Percentiles rank a stretch among this genome's conserved stretches.
phyloP scores from a whole-genome alignment of 2,113 vertebrate genomes.

The Leptosomus discolor region DNA sequence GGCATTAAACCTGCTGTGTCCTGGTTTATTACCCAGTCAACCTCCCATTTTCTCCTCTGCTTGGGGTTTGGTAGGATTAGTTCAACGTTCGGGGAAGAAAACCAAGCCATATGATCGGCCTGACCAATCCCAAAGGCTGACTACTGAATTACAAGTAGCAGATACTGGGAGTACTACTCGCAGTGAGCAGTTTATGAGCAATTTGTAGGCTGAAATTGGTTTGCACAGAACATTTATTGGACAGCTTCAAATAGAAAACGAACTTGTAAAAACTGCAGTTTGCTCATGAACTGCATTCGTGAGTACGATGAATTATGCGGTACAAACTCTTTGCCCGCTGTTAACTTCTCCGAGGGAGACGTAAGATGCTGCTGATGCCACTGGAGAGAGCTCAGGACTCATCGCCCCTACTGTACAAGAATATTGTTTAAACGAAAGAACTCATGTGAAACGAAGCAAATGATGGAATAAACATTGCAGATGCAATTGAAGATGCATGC shows the following conservation, averaged over 20 bases:
- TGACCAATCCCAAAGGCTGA: background rate
- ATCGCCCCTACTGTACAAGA: background rate
- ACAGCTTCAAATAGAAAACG: constrained; percentile 32
- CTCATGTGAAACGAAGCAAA: constrained; percentile 54
- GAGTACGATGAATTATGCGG: background rate
- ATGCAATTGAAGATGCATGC: background rate
- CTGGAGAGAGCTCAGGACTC: constrained; percentile 5
- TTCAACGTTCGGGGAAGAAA: background rate
- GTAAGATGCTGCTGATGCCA: constrained; percentile 15
- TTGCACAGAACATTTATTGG: constrained; percentile 55
- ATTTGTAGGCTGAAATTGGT: constrained; percentile 50
- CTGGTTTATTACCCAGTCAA: background rate
- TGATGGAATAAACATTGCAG: constrained; percentile 35
- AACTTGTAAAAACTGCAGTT: constrained; percentile 43
- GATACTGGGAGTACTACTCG: background rate
- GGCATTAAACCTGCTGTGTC: background rate
- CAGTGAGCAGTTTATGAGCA: constrained; percentile 9
- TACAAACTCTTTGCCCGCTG: background rate
- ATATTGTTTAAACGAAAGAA: constrained; percentile 60
- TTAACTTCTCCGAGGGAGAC: background rate
- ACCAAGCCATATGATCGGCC: background rate
- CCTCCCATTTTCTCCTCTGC: background rate
- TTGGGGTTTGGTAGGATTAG: background rate
- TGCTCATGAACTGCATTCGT: constrained; percentile 31
- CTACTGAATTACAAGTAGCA: background rate